Conservation (phyloP, 2,888 invertebrate species). For the Archips xylosteana region DNA sequence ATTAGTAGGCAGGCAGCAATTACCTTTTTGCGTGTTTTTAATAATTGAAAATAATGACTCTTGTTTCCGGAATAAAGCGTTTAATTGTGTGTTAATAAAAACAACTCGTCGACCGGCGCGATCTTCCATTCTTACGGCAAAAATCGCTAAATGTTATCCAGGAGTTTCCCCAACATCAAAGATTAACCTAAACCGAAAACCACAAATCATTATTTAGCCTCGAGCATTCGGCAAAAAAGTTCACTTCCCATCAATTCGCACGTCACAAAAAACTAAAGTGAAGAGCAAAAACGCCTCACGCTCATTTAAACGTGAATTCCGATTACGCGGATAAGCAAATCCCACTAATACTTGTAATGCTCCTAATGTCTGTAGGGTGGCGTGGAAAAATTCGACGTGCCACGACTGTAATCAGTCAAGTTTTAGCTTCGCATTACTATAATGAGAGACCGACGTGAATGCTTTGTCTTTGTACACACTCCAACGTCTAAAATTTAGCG, state of each 20-base stretch:
- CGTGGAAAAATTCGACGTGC: conserved; percentile 70
- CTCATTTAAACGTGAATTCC: conserved; percentile 58
- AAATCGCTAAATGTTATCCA: background rate
- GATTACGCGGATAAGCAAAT: conserved; percentile 69
- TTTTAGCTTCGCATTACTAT: conserved; percentile 77
- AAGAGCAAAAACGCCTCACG: conserved; percentile 40
- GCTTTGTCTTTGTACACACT: conserved; percentile 64
- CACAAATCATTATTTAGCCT: conserved; percentile 34
- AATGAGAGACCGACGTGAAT: conserved; percentile 65
- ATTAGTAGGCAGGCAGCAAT: conserved; percentile 18
- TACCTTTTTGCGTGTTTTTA: background rate
- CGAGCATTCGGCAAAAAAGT: conserved; percentile 24
- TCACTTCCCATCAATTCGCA: conserved; percentile 37
- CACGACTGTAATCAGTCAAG: conserved; percentile 77
- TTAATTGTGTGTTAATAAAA: conserved; percentile 1
- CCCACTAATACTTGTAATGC: conserved; percentile 67
- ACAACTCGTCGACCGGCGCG: background rate
- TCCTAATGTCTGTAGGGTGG: conserved; percentile 64
- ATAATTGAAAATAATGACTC: conserved; percentile 24
- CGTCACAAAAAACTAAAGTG: conserved; percentile 37
- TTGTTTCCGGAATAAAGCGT: background rate
- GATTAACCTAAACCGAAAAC: conserved; percentile 14
- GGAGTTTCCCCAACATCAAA: conserved; percentile 1
- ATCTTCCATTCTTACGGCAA: background rate
- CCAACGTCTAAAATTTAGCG: conserved; percentile 56